A percentile compares a stretch with the other conserved stretches of the same genome.
Evolutionary conservation across 1,140 invertebrate genomes (phyloP).

Genomic region (Drosophila teissieri): DNA sequence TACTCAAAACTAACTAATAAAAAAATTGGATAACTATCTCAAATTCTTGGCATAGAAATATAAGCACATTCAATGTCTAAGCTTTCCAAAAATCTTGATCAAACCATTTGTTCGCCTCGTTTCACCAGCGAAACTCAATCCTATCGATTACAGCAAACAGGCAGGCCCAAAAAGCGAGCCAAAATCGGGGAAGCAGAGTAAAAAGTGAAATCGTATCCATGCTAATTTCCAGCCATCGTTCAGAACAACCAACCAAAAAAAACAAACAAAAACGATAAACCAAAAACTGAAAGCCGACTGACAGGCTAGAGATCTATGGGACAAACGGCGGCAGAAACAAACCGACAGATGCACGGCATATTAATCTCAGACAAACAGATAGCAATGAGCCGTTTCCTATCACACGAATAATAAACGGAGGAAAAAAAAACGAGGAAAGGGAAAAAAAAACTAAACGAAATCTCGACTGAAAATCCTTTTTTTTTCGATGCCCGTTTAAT

Average conservation of each 20-base stretch:
- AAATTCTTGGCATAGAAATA: neutral
- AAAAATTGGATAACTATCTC: neutral
- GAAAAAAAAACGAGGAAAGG: conserved; percentile 25
- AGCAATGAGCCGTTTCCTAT: conserved; percentile 72
- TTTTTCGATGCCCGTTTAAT: conserved; percentile 75
- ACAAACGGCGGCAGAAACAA: conserved; percentile 50
- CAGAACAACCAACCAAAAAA: conserved; percentile 27
- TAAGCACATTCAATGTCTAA: neutral
- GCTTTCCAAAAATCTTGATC: conserved; percentile 17
- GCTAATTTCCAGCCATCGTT: conserved; percentile 74
- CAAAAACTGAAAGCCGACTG: conserved; percentile 60
- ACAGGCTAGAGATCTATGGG: conserved; percentile 62
- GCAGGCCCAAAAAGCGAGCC: conserved; percentile 15
- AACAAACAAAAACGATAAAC: conserved; percentile 29
- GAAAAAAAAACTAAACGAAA: conserved; percentile 51
- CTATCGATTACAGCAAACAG: conserved; percentile 59
- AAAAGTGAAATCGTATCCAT: conserved; percentile 80
- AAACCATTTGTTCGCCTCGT: conserved; percentile 44
- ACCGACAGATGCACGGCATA: conserved; percentile 81
- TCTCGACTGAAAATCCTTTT: conserved; percentile 67
- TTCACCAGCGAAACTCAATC: conserved; percentile 40
- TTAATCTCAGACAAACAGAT: conserved; percentile 83
- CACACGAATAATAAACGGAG: conserved; percentile 36
- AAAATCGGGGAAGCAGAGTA: conserved; percentile 5
- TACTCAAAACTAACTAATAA: neutral